Evolutionary conservation across 2,113 vertebrate species (phyloP).

Genomic region (Hemicordylus capensis): DNA sequence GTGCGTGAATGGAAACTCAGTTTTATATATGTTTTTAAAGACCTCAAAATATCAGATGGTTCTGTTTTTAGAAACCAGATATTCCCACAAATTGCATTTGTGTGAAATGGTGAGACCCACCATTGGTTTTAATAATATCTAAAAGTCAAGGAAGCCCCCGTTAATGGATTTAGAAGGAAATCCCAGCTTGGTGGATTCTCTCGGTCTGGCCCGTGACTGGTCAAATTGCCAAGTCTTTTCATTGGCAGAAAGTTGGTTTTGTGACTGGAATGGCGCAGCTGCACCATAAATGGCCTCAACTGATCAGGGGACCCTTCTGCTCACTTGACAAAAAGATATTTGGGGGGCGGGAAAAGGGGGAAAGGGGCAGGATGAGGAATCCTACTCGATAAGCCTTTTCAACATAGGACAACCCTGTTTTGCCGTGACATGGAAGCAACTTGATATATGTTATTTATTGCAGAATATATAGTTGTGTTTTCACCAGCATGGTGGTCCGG

Average conservation of each 20-base stretch:
- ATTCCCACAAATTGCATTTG: neutral
- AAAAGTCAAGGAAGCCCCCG: too few relatives aligned
- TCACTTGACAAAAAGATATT: neutral
- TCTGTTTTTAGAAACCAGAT: neutral
- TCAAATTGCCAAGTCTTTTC: neutral
- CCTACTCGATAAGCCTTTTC: rapidly evolving
- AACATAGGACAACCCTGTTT: neutral
- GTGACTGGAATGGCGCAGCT: neutral
- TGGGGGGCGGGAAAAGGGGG: rapidly evolving
- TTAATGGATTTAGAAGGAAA: too few relatives aligned
- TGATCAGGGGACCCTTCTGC: too few relatives aligned
- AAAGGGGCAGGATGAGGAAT: neutral
- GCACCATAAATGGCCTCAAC: neutral
- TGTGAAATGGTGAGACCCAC: too few relatives aligned
- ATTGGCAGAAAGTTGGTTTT: neutral
- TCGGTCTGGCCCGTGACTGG: neutral
- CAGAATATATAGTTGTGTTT: slow-evolving; percentile 33
- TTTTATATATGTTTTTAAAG: neutral
- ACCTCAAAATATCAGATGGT: neutral
- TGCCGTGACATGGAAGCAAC: rapidly evolving
- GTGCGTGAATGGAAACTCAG: neutral
- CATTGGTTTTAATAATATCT: too few relatives aligned
- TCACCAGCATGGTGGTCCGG: neutral
- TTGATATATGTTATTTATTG: slow-evolving; percentile 57
- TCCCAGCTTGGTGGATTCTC: too few relatives aligned